Base-by-base conservation (phyloP, 2,113 vertebrate species). In the Phrynosoma blainvillii region DNA sequence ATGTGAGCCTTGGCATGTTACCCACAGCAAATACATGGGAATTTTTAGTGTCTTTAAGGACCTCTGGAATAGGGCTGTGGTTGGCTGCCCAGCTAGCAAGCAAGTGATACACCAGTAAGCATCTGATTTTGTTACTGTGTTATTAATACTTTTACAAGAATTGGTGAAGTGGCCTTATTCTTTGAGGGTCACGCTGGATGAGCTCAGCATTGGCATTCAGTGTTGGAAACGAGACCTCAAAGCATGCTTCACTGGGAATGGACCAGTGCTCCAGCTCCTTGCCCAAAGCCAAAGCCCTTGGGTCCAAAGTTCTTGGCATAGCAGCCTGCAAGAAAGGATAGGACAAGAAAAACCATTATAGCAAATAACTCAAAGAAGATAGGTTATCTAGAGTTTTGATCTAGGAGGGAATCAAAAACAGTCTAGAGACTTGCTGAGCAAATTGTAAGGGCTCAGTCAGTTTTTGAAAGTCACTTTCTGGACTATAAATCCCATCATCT, bases 241-340 rank as follows among this genome's bases (percentile, higher is more conserved):
- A 54, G 73, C 14, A 27, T 11, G 0, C 88, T 92, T 97, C 97
- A 99, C 96, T 98, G 97, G 0, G 98, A 97, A 92, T 99, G 97
- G 66, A 98, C 90, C 87, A 99, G 93, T 0, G 98, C 98, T 18
- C 98, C 98, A 0, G 98, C 98, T 0, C 99, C 99, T 42, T 97
- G 96, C 52, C 99, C 99, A 0, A 98, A 99, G 20, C 99, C 99
- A 88, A 98, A 99, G 79, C 98, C 99, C 88, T 99, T 99, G 70
- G 98, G 99, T 32, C 99, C 99, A 7, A 99, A 99, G 93, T 97
- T 97, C 95, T 99, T 99, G 84, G 98, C 97, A 0, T 99, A 99
- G 93, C 98, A 99, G 73, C 95, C 98, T 99, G 97, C 54, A 68
- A 68, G 65, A 27, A 36, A 91, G 56, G 47, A 21, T 12, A 92